phyloP scores from a whole-genome alignment of 2,888 invertebrate species.

The Apotomis turbidana region DNA sequence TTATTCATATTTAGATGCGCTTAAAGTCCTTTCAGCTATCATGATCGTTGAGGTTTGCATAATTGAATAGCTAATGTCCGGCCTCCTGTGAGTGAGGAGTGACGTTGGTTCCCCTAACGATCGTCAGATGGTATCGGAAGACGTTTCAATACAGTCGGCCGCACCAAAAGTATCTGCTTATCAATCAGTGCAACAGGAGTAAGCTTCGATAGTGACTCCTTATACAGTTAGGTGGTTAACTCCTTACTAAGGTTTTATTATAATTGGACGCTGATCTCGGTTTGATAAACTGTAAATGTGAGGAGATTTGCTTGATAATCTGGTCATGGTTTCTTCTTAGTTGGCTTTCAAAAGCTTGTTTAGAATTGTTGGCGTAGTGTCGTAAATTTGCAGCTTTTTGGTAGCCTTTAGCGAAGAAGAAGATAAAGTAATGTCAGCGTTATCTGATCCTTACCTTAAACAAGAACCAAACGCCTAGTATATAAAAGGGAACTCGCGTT shows the following conservation, averaged over 20 bases:
- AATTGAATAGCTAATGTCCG: slow-evolving; percentile 78
- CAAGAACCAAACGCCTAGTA: no score
- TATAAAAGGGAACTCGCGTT: no score
- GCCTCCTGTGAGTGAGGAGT: slow-evolving; percentile 57
- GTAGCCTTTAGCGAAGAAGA: no score
- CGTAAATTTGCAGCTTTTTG: no score
- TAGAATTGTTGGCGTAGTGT: no score
- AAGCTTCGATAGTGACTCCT: slow-evolving; percentile 1
- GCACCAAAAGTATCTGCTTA: slow-evolving; percentile 60
- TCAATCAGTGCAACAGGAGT: slow-evolving; percentile 54
- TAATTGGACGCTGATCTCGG: slow-evolving; percentile 18
- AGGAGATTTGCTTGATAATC: background rate
- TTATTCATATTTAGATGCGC: slow-evolving; percentile 57
- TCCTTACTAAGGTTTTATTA: background rate
- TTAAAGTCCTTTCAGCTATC: slow-evolving; percentile 65
- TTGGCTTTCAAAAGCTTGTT: background rate
- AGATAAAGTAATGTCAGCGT: no score
- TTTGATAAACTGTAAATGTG: slow-evolving; percentile 2
- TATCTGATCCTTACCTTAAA: no score
- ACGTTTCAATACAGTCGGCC: slow-evolving; percentile 79
- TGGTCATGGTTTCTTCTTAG: background rate
- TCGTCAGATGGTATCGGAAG: slow-evolving; percentile 73
- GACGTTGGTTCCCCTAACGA: slow-evolving; percentile 66
- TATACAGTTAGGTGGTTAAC: slow-evolving; percentile 1
- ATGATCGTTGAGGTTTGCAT: slow-evolving; percentile 71